Evolutionary conservation across 1,140 invertebrate genomes (phyloP), one percentile per base, ranked within the genome.

Genomic region (Cryptotermes secundus): DNA sequence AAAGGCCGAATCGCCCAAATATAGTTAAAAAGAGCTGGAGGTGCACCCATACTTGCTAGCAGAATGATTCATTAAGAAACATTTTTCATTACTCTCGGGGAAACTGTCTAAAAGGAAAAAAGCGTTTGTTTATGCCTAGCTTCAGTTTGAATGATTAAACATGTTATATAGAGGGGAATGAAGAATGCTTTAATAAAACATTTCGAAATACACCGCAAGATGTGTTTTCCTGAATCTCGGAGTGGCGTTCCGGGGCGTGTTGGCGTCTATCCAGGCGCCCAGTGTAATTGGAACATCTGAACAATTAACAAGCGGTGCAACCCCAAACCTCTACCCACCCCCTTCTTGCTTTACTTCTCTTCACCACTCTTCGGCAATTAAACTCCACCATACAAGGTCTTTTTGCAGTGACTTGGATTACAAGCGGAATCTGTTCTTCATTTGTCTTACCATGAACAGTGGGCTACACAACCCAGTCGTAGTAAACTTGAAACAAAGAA

Each of bases 351-450:
- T n/a, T n/a, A n/a, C n/a, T 26, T 26, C 53, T 59, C 26, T 72
- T 9, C 59, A 12, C 59, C 26, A n/a, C n/a, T 72, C 59, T 72
- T 72, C 59, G 59, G 59, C 59, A 72, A 31, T 72, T 72, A 72
- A 72, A 72, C 59, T 72, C 59, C 26, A 14, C 26, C n/a, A 26
- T 72, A 72, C n/a, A 72, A 72, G 59, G 6, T 14, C 59, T 72
- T 72, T 72, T 72, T 72, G 59, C 59, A 72, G 14, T 7, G n/a
- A 72, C 59, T 72, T 72, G 59, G 26, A 72, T 72, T 72, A 72
- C 59, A 72, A 72, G 59, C n/a, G 59, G 59, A 31, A 72, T 72
- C 59, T 72, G 59, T 72, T 72, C 59, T 72, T 72, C 59, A 59
- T 59, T 59, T 59, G 26, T 72, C 59, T 72, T 31, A 14, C 59